Percentiles rank a stretch among this genome's conserved stretches.
phyloP scores from a whole-genome alignment of 1,140 invertebrate genomes.

The Calliphora vicina region DNA sequence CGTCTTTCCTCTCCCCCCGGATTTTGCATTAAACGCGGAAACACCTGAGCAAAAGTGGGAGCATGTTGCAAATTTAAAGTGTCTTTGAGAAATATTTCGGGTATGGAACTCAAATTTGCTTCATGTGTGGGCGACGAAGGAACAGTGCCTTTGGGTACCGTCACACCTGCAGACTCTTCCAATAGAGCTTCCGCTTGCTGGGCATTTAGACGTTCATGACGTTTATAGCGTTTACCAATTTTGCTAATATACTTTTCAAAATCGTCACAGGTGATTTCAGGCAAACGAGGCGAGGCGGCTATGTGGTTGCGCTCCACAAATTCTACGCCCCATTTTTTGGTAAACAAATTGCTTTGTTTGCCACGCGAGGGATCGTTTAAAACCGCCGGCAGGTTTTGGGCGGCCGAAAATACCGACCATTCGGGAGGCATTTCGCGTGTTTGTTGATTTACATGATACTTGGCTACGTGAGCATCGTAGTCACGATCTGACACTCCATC shows the following conservation, averaged over 20 bases:
- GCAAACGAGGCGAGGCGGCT: constrained; percentile 80
- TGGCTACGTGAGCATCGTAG: constrained; percentile 85
- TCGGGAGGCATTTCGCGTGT: constrained; percentile 66
- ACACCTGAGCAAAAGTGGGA: constrained; percentile 88
- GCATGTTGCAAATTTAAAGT: constrained; percentile 83
- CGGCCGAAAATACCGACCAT: constrained; percentile 82
- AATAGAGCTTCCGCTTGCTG: constrained; percentile 45
- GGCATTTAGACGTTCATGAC: constrained; percentile 62
- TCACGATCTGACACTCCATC: constrained; percentile 89
- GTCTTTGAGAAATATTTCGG: constrained; percentile 86
- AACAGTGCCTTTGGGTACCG: constrained; percentile 31
- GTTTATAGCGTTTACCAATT: constrained; percentile 71
- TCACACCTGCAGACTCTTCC: constrained; percentile 33
- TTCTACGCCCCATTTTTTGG: constrained; percentile 96
- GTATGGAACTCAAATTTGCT: constrained; percentile 72
- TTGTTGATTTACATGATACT: constrained; percentile 76
- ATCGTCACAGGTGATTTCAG: constrained; percentile 82
- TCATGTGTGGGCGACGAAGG: constrained; percentile 46
- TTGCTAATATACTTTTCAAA: constrained; percentile 89
- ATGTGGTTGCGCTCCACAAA: constrained; percentile 87
- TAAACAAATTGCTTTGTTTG: constrained; percentile 93
- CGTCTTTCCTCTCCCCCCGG: constrained; percentile 60
- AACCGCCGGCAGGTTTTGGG: constrained; percentile 95
- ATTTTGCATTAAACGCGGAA: constrained; percentile 69
- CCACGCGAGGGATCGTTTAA: constrained; percentile 93